phyloP scores from a whole-genome alignment of 2,888 invertebrate genomes.

The Eucriotettix oculatus region DNA sequence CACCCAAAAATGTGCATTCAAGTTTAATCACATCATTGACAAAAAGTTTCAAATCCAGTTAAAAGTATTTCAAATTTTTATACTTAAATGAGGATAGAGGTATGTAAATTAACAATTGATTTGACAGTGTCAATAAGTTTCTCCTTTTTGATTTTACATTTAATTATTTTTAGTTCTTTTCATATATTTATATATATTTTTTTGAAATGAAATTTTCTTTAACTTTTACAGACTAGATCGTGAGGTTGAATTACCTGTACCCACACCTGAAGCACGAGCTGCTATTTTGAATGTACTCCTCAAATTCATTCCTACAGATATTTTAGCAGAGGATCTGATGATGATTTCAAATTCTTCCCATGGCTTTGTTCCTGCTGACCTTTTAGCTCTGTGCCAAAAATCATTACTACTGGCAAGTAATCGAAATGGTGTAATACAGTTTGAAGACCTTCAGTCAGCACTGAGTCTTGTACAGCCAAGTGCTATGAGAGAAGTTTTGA shows the following conservation, averaged over 20 bases:
- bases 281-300: conserved; percentile 55
- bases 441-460: conserved; percentile 41
- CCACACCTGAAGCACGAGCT: conserved; percentile 43
- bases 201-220: background rate
- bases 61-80: too few relatives aligned
- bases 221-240: conserved; percentile 42
- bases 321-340: conserved; percentile 38
- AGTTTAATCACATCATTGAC: too few relatives aligned
- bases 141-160: background rate
- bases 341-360: conserved; percentile 37
- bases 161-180: background rate
- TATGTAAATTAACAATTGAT: too few relatives aligned
- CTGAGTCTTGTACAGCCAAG: conserved; percentile 62
- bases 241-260: conserved; percentile 66
- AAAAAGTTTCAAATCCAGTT: too few relatives aligned
- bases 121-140: background rate
- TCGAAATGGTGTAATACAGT: conserved; percentile 7
- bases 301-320: conserved; percentile 32
- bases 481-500: conserved; percentile 76
- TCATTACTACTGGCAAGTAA: conserved; percentile 38
- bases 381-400: conserved; percentile 61
- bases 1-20: too few relatives aligned
- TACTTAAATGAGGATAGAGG: too few relatives aligned
- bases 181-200: background rate
- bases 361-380: conserved; percentile 82